Percentiles rank a stretch among this genome's conserved stretches.
These are phyloP conservation scores for Pyrocephalus nanus DNA, from an alignment of 2,797 vertebrate genomes.

Conservation along the genomic window DNA sequence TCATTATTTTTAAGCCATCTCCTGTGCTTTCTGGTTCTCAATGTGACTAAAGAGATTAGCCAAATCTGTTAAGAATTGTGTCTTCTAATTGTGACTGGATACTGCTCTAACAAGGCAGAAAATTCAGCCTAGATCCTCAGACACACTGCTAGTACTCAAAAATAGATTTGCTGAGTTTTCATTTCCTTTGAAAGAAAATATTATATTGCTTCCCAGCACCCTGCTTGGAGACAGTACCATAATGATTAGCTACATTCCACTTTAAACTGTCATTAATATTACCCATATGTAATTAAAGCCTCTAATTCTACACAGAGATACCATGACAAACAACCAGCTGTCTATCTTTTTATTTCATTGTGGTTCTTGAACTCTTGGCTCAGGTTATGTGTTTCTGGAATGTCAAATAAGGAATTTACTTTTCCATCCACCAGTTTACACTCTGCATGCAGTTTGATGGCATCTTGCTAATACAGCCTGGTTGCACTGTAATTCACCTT, in stretches of 20 bases:
- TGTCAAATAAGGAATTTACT: constrained; percentile 66
- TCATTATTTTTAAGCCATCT: neutral
- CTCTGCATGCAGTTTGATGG: constrained; percentile 18
- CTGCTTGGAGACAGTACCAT: neutral
- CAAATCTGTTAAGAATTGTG: neutral
- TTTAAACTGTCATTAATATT: constrained; percentile 40
- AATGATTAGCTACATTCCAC: constrained; percentile 16
- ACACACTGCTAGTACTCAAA: neutral
- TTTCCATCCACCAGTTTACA: constrained; percentile 63
- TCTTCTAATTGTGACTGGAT: neutral
- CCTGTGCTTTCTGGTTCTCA: neutral
- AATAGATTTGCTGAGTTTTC: constrained; percentile 29
- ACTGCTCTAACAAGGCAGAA: neutral
- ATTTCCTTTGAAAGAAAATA: constrained; percentile 9
- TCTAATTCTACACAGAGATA: constrained; percentile 16
- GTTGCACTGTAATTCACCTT: constrained; percentile 66
- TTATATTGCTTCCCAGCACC: neutral
- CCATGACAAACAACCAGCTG: constrained; percentile 39
- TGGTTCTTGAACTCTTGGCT: constrained; percentile 56
- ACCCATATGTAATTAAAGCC: constrained; percentile 18
- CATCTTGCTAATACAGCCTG: constrained; percentile 68
- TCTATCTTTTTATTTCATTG: constrained; percentile 27
- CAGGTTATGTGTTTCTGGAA: constrained; percentile 63
- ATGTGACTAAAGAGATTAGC: neutral
- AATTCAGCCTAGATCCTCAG: neutral